Conservation (phyloP, 2,888 invertebrate species). For the Caenorhabditis sp. region DNA sequence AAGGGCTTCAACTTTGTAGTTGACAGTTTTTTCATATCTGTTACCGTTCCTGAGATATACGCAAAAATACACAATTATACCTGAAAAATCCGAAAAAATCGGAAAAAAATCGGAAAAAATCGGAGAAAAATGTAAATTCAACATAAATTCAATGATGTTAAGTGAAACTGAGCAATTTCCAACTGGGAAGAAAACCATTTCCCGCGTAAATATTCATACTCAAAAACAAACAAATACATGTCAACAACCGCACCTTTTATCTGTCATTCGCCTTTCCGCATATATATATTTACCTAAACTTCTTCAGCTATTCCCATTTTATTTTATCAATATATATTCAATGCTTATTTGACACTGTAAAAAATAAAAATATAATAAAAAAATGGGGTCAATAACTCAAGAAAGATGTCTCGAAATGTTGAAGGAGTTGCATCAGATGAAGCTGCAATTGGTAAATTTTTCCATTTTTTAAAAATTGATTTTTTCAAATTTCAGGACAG, state of each 20-base stretch:
- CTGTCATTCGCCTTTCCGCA: not conserved
- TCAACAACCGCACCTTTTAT: conserved; percentile 1
- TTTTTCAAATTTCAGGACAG: conserved; percentile 35
- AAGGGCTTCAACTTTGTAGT: too few relatives aligned
- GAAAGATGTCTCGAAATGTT: conserved; percentile 55
- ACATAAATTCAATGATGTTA: too few relatives aligned
- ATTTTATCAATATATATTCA: too few relatives aligned
- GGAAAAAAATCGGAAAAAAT: too few relatives aligned
- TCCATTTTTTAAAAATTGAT: not conserved
- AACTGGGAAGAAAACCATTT: conserved; percentile 31
- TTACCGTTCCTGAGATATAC: too few relatives aligned
- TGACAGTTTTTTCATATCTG: too few relatives aligned
- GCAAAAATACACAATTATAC: too few relatives aligned
- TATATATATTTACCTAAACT: not conserved
- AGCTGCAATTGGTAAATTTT: conserved; percentile 40
- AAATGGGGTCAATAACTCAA: conserved; percentile 8
- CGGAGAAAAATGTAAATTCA: too few relatives aligned
- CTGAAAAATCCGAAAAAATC: too few relatives aligned
- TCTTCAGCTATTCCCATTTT: not conserved
- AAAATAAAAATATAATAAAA: too few relatives aligned
- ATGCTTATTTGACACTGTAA: too few relatives aligned
- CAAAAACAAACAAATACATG: not conserved
- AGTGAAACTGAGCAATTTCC: too few relatives aligned
- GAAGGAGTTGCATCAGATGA: conserved; percentile 50
- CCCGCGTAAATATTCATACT: conserved; percentile 63